Evolutionary conservation across 2,888 invertebrate genomes (phyloP).

Genomic region (Parnassius smintheus): DNA sequence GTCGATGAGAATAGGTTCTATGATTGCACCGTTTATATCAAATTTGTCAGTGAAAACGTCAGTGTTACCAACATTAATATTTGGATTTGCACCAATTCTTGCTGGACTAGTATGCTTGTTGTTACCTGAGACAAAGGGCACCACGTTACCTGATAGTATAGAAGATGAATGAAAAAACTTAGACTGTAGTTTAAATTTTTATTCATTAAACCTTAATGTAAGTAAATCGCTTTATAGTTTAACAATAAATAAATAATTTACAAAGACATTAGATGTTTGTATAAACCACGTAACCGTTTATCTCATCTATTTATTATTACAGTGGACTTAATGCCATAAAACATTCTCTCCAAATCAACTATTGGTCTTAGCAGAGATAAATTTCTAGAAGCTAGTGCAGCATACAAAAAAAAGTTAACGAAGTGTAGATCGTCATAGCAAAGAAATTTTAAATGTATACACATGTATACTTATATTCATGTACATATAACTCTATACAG

Average conservation of each 20-base stretch:
- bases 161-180: conserved; percentile 70
- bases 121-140: conserved; percentile 89
- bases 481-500: too few species aligned
- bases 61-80: conserved; percentile 87
- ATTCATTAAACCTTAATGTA: not conserved
- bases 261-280: not conserved
- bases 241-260: not conserved
- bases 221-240: not conserved
- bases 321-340: too few species aligned
- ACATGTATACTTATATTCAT: too few species aligned
- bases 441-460: too few species aligned
- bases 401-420: too few species aligned
- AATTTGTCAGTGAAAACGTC: conserved; percentile 73
- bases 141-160: conserved; percentile 86
- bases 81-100: conserved; percentile 84
- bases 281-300: not conserved
- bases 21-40: conserved; percentile 90
- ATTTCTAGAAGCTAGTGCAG: too few species aligned
- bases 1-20: conserved; percentile 91
- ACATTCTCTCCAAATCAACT: too few species aligned
- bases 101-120: conserved; percentile 84
- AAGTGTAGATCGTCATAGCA: too few species aligned
- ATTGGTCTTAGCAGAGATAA: too few species aligned
- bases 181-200: not conserved
- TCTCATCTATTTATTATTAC: not conserved